A percentile compares a stretch with the other conserved stretches of the same genome.
phyloP scores from a whole-genome alignment of 2,113 vertebrate genomes.

The Equus quagga region DNA sequence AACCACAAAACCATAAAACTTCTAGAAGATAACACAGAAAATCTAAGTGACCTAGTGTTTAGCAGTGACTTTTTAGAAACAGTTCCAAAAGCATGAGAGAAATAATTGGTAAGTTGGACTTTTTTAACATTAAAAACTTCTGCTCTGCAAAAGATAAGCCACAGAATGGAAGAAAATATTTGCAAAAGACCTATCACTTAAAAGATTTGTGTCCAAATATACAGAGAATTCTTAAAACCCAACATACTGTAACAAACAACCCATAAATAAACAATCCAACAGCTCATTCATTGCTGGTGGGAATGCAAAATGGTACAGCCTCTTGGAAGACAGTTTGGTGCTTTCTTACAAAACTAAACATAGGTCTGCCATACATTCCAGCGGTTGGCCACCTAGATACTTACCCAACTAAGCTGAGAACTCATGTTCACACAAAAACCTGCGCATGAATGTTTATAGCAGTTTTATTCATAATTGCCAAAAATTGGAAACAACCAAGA shows the following conservation, averaged over 20 bases:
- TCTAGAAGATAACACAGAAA: not conserved
- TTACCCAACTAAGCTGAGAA: not conserved
- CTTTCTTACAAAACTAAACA: not conserved
- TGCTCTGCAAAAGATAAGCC: not conserved
- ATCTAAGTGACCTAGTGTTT: not conserved
- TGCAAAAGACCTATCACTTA: not conserved
- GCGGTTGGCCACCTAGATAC: not conserved
- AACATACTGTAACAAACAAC: not conserved
- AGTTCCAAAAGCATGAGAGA: not conserved
- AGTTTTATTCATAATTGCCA: not conserved
- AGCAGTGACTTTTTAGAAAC: not conserved
- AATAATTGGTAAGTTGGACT: not conserved
- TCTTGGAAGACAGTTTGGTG: not conserved
- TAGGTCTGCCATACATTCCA: not conserved
- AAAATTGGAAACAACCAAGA: too few relatives aligned
- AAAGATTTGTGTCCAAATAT: not conserved
- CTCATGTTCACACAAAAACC: not conserved
- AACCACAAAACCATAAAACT: not conserved
- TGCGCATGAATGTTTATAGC: not conserved
- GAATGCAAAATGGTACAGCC: not conserved
- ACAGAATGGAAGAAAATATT: not conserved
- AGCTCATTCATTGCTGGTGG: not conserved
- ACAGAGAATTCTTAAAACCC: not conserved
- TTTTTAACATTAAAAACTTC: not conserved
- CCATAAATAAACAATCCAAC: not conserved